Base-by-base conservation (phyloP, 1,140 invertebrate genomes). In the Drosophila subobscura region DNA sequence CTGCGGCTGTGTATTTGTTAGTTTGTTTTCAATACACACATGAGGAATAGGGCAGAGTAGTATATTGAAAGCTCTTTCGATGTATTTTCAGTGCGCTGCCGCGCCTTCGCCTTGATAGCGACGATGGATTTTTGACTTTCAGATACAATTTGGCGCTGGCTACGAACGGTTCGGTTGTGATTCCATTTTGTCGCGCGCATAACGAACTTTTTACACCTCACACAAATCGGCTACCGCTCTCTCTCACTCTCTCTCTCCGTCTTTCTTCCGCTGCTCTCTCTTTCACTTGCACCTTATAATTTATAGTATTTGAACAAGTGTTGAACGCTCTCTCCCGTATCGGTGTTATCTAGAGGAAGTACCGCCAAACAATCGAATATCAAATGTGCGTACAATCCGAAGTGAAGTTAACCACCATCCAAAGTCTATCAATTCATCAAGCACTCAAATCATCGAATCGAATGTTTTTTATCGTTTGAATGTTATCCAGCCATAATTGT, bases 81-180 rank as follows among this genome's bases (percentile, higher is more conserved):
- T 70, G 42, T 59, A 51, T 63, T 77, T 63, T 57, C 42, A 77
- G 12, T 64, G 50, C 54, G 55, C 55, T 70, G 81, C 53, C 81
- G 74, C 83, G 83, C 83, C 81, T 81, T 88, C 83, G 52, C 49
- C 60, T 67, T 79, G 72, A 81, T 77, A 67, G 73, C 54, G 57
- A 49, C 50, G 47, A 33, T 63, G 50, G 53, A 45, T 77, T 51
- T 71, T 47, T 50, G 55, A 64, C 78, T 65, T 88, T 88, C 83
- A 88, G 78, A 83, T 77, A 83, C 83, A 72, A 76, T 83, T 89
- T 73, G 84, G 79, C 83, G 84, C 63, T 88, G 41, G 78, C 42
- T 56, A 60, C 74, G 79, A 42, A 79, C 83, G 72, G 81, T 75
- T 85, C 83, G 78, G 65, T 80, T 74, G 61, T 73, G 47, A 23